A percentile compares a stretch with the other conserved stretches of the same genome.
phyloP scores from a whole-genome alignment of 2,888 invertebrate genomes.

The Colletes collaris region DNA sequence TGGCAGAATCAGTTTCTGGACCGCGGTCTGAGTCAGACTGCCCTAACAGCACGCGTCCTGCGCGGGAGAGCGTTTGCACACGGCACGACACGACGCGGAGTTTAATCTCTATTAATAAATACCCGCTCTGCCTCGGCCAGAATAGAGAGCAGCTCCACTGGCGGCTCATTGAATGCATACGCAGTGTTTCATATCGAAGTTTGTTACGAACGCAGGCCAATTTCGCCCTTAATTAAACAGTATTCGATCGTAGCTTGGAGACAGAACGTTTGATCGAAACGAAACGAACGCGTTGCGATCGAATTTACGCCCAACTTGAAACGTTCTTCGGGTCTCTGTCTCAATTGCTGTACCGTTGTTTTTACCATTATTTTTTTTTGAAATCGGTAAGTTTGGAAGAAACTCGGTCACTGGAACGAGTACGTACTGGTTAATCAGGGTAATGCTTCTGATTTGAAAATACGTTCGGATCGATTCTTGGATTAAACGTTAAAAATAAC shows the following conservation, averaged over 20 bases:
- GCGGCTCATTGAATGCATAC: conserved; percentile 65
- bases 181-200: conserved; percentile 30
- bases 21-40: conserved; percentile 76
- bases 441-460: conserved; percentile 1
- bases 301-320: not conserved
- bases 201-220: conserved; percentile 8
- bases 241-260: not conserved
- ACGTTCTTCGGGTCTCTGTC: not conserved
- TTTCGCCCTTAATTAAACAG: conserved; percentile 2
- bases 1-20: conserved; percentile 57
- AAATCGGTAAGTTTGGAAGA: not conserved
- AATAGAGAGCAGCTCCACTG: conserved; percentile 71
- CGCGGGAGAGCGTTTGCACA: conserved; percentile 81
- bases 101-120: conserved; percentile 83
- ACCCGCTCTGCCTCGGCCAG: conserved; percentile 70
- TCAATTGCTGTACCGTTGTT: not conserved
- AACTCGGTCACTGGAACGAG: not conserved
- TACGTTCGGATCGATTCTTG: conserved; percentile 23
- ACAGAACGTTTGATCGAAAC: not conserved
- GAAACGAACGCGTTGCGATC: not conserved
- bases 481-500: conserved; percentile 27
- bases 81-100: conserved; percentile 82
- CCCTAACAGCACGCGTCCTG: conserved; percentile 70
- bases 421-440: not conserved
- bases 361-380: not conserved